Base-by-base conservation (phyloP, 2,113 vertebrate genomes). In the Tichodroma muraria region DNA sequence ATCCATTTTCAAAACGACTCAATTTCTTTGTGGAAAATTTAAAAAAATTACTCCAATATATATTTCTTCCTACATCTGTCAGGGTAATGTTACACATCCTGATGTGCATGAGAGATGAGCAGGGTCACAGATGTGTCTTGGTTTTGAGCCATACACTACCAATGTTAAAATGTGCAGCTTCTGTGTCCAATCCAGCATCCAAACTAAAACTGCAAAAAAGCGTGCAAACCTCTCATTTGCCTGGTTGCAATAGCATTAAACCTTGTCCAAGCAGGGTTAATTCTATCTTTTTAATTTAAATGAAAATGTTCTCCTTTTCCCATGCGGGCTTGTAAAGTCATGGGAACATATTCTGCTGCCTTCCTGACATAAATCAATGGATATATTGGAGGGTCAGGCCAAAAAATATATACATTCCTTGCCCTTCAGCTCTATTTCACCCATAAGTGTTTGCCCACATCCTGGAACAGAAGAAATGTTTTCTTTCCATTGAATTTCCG, bases 351-450 rank as follows among this genome's bases (percentile, higher is more conserved):
- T 85, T 91, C 63, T 88, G 31, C 76, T 88, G 85, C 91, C 89
- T 95, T 96, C 88, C 91, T 91, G 93, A 88, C 76, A 94, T 94
- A 94, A 95, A 95, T 93, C 89, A 93, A 82, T 68, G 56, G 60
- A 85, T 91, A 89, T 88, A 88, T 77, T 89, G 75, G 80, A 94
- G 40, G 65, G 31, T 81, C 56, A 75, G 37, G 89, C 89, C 95
- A 95, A 93, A 94, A 89, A 93, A 63, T 64, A 59, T 89, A 89
- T 88, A 80, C 47, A n/a, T 89, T 95, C 90, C 72, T 95, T 96
- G 89, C 85, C 94, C 89, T 93, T 94, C 85, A 57, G 56, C 80
- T 96, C 88, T 83, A 60, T 89, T 95, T 95, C 83, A 88, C 82
- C 91, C 85, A 37, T 90, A 94, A 89, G 70, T 4, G 0, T 91